These are phyloP conservation scores for Mamestra brassicae DNA, from an alignment of 2,888 invertebrate genomes.

Conservation along the genomic window DNA sequence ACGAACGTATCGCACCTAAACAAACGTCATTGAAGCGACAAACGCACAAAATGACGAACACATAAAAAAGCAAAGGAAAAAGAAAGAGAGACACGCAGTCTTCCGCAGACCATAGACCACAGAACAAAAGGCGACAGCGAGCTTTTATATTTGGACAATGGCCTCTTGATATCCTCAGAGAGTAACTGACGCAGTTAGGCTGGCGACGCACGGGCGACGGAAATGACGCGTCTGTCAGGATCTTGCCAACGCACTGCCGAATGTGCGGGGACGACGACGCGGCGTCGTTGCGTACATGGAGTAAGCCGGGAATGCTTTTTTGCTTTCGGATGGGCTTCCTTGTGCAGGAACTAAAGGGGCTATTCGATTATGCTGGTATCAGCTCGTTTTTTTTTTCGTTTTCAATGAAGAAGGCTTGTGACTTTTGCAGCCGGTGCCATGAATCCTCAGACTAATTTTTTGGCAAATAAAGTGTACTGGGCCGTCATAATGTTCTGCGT, in stretches of 20 bases:
- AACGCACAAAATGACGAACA: conserved; percentile 41
- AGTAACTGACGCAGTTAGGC: conserved; percentile 75
- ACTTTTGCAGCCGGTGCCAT: background rate
- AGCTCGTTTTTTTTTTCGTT: background rate
- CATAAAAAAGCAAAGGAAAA: conserved; percentile 35
- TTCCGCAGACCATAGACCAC: conserved; percentile 63
- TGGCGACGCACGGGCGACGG: conserved; percentile 70
- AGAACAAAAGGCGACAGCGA: conserved; percentile 73
- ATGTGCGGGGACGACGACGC: conserved; percentile 49
- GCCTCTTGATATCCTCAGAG: conserved; percentile 74
- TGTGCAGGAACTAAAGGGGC: conserved; percentile 6
- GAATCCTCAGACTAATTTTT: too few species aligned
- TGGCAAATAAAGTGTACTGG: too few species aligned
- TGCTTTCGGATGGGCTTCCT: conserved; percentile 27
- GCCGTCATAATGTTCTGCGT: too few species aligned
- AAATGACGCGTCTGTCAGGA: conserved; percentile 82
- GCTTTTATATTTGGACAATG: conserved; percentile 81
- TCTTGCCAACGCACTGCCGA: conserved; percentile 68
- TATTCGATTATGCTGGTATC: background rate
- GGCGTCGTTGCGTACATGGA: conserved; percentile 28
- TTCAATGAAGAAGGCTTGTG: too few species aligned
- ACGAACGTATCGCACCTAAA: conserved; percentile 19
- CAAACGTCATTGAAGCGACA: conserved; percentile 24
- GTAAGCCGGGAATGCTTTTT: conserved; percentile 29
- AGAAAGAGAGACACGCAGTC: conserved; percentile 64